phyloP scores from a whole-genome alignment of 2,888 invertebrate genomes.

The Oscheius sp. region DNA sequence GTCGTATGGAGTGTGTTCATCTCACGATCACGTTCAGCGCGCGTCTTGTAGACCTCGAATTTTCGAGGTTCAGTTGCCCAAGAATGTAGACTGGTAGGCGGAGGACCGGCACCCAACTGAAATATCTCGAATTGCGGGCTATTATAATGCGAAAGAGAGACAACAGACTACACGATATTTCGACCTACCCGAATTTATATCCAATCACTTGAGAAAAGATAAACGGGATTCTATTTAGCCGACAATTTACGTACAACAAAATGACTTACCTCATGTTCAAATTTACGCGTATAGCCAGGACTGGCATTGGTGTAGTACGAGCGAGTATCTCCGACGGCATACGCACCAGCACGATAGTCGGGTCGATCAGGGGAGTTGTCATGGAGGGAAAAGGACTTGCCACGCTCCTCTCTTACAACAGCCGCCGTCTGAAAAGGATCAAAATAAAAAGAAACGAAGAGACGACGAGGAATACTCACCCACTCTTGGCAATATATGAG shows the following conservation, averaged over 20 bases:
- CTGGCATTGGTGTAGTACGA: slow-evolving; percentile 36
- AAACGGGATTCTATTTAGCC: slow-evolving; percentile 1
- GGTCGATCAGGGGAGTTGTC: slow-evolving; percentile 37
- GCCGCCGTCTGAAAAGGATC: slow-evolving; percentile 52
- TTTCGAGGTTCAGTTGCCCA: slow-evolving; percentile 64
- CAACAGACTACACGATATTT: slow-evolving; percentile 1
- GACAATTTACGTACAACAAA: not conserved
- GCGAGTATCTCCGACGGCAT: slow-evolving; percentile 34
- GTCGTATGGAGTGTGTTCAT: slow-evolving; percentile 54
- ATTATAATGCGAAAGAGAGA: not conserved
- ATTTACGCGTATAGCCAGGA: slow-evolving; percentile 55
- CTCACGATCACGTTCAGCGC: slow-evolving; percentile 70
- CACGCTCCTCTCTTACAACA: slow-evolving; percentile 53
- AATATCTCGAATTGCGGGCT: not conserved
- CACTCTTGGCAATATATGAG: slow-evolving; percentile 31
- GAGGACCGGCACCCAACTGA: slow-evolving; percentile 22
- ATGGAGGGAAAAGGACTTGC: slow-evolving; percentile 43
- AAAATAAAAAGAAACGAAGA: not conserved
- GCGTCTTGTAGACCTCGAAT: slow-evolving; percentile 71
- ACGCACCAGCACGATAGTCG: slow-evolving; percentile 30
- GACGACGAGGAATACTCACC: slow-evolving; percentile 10
- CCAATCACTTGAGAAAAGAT: slow-evolving; percentile 24
- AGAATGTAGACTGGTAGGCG: slow-evolving; percentile 48
- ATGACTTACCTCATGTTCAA: slow-evolving; percentile 56
- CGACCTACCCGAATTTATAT: slow-evolving; percentile 17